Evolutionary conservation across 92 coral and sea anemone species (phyloP), one percentile per base, ranked within the genome.

Genomic region (Bergia puertoricense): DNA sequence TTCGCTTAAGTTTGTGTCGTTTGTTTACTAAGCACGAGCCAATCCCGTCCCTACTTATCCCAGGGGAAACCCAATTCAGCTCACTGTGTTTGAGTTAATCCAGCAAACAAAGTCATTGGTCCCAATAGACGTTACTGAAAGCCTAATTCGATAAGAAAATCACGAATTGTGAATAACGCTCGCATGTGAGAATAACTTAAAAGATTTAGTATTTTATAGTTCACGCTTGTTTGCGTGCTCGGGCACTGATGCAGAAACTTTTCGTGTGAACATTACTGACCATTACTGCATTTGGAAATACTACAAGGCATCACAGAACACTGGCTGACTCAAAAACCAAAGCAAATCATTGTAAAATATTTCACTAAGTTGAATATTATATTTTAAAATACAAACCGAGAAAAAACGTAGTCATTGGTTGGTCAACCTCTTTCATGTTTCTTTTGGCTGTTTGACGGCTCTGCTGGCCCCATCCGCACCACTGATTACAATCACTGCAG

Each of bases 171-270:
- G 9, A 6, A 69, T 71, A 79, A 84, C 67, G 79, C 50, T 69
- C 45, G 45, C 16, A 4, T 69, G 13, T 16, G 13, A 71, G 39
- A 82, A 69, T 65, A 83, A 68, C 65, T 69, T 30, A 40, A 84
- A 46, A 79, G 87, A 84, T 71, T 69, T 46, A 45, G 46, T 45
- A 71, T 84, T 30, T 84, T 30, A 48, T 68, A 15, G 20, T 59
- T 71, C 87, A 84, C 87, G 79, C 30, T 72, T 84, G 79, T 84
- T 84, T 84, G 87, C 87, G 87, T 84, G 87, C 78, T 16, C 78
- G 42, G 22, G 66, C 87, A 74, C 66, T 84, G 87, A 84, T 46
- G 87, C 87, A 84, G 87, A 84, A 84, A 45, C 14, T 15, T 72
- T 50, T 38, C 78, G 67, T 72, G 67, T 22, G 41, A 83, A 42